These are phyloP conservation scores for Sanderia malayensis DNA, from an alignment of 30 jellyfish, hydroid and myxozoan species.

Conservation along the genomic window DNA sequence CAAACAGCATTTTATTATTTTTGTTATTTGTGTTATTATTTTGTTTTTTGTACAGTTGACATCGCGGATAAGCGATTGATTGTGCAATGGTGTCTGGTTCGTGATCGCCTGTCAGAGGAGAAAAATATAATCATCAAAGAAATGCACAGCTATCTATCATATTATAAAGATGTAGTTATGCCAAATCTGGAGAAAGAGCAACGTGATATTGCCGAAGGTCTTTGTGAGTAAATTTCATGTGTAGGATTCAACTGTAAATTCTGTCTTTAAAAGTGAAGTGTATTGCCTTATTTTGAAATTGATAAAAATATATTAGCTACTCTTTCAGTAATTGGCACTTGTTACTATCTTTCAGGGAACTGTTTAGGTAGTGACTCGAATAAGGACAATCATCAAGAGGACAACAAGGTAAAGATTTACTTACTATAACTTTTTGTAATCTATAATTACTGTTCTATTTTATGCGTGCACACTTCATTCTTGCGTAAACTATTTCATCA, in stretches of 20 bases:
- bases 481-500: background rate
- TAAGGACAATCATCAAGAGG: conserved; percentile 1
- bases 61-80: conserved; percentile 1
- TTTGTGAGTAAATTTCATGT: background rate
- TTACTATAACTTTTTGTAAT: background rate
- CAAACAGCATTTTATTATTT: background rate
- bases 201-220: background rate
- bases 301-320: background rate
- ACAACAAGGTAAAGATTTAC: background rate
- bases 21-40: background rate
- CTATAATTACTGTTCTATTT: background rate
- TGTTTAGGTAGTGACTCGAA: conserved; percentile 1
- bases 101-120: conserved; percentile 4
- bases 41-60: background rate
- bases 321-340: background rate
- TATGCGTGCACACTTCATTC: background rate
- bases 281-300: background rate
- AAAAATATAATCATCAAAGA: background rate
- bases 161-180: background rate
- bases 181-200: background rate
- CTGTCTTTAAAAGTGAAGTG: background rate
- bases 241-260: background rate
- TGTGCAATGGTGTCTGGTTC: conserved; percentile 1
- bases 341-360: conserved; percentile 1
- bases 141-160: background rate